A percentile compares a stretch with the other conserved stretches of the same genome.
Evolutionary conservation across 2,888 invertebrate genomes (phyloP).

Genomic region (Escarpia spicata): DNA sequence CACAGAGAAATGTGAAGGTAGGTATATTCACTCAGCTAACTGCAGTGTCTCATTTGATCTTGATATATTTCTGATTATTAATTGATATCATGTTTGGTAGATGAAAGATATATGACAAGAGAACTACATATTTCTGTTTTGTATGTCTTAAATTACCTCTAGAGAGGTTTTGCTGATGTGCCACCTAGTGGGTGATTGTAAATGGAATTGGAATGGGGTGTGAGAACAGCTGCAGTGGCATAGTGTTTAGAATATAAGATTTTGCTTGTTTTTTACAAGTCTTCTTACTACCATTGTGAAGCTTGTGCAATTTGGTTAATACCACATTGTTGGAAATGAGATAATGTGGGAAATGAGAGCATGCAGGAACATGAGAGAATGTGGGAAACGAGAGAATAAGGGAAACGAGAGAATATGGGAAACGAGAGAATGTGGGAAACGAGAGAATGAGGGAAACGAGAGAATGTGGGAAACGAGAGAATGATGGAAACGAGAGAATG

Average conservation of each 20-base stretch:
- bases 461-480: too few relatives aligned
- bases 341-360: too few relatives aligned
- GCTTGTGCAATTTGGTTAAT: too few relatives aligned
- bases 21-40: neutral
- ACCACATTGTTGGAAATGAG: too few relatives aligned
- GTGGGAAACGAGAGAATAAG: too few relatives aligned
- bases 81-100: neutral
- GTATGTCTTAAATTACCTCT: neutral
- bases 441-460: too few relatives aligned
- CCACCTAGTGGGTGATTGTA: neutral
- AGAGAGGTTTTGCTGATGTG: neutral
- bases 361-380: too few relatives aligned
- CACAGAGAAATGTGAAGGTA: slow-evolving; percentile 3
- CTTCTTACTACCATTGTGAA: too few relatives aligned
- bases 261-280: neutral
- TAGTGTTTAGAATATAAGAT: neutral
- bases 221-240: neutral
- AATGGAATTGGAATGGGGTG: neutral
- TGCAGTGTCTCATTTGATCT: neutral
- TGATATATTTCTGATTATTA: neutral
- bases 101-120: neutral
- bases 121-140: neutral
- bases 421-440: too few relatives aligned
- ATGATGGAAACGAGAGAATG: too few relatives aligned
- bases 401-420: too few relatives aligned